Percentiles rank a stretch among this genome's conserved stretches.
phyloP scores from a whole-genome alignment of 2,888 invertebrate genomes.

The Bursaphelenchus okinawaensis region DNA sequence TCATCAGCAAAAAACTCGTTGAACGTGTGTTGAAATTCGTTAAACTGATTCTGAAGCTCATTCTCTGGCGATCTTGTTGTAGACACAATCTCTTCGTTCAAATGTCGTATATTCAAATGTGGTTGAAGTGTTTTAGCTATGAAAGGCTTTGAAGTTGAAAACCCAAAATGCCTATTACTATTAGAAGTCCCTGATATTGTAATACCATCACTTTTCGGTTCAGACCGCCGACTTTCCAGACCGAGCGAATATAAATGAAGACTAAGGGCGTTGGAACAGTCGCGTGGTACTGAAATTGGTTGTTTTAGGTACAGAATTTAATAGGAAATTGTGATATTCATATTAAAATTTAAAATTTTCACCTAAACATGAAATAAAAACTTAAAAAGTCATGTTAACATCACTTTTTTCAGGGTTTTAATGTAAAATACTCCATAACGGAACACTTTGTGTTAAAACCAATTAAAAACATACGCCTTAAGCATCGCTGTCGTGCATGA shows the following conservation, averaged over 20 bases:
- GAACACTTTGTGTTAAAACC: too few relatives aligned
- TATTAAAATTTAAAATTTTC: too few relatives aligned
- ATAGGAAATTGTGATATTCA: too few relatives aligned
- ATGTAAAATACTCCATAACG: too few relatives aligned
- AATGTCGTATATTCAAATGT: neutral
- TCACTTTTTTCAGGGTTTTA: too few relatives aligned
- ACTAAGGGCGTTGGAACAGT: neutral
- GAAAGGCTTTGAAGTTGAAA: neutral
- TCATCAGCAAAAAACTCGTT: neutral
- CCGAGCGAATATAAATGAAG: neutral
- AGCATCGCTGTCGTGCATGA: slow-evolving; percentile 21
- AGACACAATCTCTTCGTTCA: neutral
- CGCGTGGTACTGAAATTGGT: neutral
- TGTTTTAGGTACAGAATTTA: too few relatives aligned
- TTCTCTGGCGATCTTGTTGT: neutral
- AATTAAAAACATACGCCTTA: slow-evolving; percentile 17
- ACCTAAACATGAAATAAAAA: too few relatives aligned
- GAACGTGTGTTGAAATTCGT: neutral
- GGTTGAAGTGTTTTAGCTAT: too few relatives aligned
- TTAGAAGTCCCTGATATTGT: neutral
- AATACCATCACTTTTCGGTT: neutral
- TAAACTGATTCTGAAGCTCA: neutral
- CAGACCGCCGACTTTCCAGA: neutral
- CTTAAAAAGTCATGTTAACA: too few relatives aligned
- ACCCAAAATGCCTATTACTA: neutral